Percentiles rank a stretch among this genome's conserved stretches.
phyloP scores from a whole-genome alignment of 2,888 invertebrate species.

The Luperina nickerlii region DNA sequence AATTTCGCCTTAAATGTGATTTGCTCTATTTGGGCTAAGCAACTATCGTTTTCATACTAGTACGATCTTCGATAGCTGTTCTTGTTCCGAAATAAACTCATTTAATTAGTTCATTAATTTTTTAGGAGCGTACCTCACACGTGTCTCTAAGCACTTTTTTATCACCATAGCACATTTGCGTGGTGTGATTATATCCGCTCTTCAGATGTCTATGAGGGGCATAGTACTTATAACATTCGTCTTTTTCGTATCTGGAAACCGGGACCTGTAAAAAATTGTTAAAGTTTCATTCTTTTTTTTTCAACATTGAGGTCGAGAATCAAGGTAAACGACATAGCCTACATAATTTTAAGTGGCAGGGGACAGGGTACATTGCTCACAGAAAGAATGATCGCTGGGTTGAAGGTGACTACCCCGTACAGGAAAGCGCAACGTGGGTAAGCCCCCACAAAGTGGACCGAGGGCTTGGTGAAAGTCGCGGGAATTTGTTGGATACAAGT shows the following conservation, averaged over 20 bases:
- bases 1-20: background rate
- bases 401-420: too few relatives aligned
- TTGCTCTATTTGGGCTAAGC: background rate
- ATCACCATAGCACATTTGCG: conserved; percentile 47
- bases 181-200: conserved; percentile 31
- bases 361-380: too few relatives aligned
- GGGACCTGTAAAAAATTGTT: conserved; percentile 9
- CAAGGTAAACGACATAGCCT: background rate
- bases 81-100: background rate
- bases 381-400: background rate
- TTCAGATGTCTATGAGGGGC: conserved; percentile 19
- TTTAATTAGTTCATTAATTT: background rate
- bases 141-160: background rate
- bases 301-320: background rate
- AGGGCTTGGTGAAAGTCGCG: too few relatives aligned
- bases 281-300: background rate
- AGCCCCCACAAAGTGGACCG: too few relatives aligned
- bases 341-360: background rate
- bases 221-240: conserved; percentile 32
- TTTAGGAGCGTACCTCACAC: too few relatives aligned
- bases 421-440: too few relatives aligned
- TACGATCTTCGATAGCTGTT: background rate
- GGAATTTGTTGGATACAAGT: too few relatives aligned
- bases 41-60: background rate
- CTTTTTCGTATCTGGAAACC: conserved; percentile 15